Evolutionary conservation across 2,888 invertebrate species (phyloP), one percentile per base, ranked within the genome.

Genomic region (Cheilosia urbana): DNA sequence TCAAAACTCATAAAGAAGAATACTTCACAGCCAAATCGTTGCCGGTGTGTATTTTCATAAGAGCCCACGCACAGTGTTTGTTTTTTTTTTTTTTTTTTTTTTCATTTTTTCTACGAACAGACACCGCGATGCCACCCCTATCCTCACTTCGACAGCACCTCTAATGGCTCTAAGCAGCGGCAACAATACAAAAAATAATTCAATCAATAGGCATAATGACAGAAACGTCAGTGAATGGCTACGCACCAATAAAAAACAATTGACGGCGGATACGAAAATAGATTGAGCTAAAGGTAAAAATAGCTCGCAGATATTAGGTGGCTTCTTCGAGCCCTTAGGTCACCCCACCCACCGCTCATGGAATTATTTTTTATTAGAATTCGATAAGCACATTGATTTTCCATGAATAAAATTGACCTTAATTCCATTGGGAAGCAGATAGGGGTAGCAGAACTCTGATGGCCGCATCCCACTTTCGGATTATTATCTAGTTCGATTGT

Each of bases 391-490:
- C 85, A 85, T 81, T 81, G 85, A 85, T 81, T 85, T 81, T 81
- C 85, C 62, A 72, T 81, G 80, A 81, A 85, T 77, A 85, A 85
- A 72, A 81, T 85, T 81, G 76, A 85, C 75, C 81, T 76, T 81
- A 81, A 84, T 79, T 75, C 80, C 49, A 34, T 24, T 13, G 58
- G 40, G 17, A 30, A 15, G 1, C 42, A 13, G 15, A 19, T 55
- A 55, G 45, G 42, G 42, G 45, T 55, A 53, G 40, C 27, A 4
- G 17, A 17, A 24, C 34, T 21, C 30, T 75, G n/a, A n/a, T n/a
- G 75, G 49, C 49, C 42, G 57, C 57, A 66, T 66, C 49, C 40
- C 21, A 30, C 65, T 42, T 66, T 27, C 40, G 40, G 57, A 75
- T 58, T 45, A 37, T 57, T 65, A 65, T 65, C 73, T 34, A 37